Evolutionary conservation across 1,140 invertebrate species (phyloP), one percentile per base, ranked within the genome.

Genomic region (Pseudomyrmex dendroicus): DNA sequence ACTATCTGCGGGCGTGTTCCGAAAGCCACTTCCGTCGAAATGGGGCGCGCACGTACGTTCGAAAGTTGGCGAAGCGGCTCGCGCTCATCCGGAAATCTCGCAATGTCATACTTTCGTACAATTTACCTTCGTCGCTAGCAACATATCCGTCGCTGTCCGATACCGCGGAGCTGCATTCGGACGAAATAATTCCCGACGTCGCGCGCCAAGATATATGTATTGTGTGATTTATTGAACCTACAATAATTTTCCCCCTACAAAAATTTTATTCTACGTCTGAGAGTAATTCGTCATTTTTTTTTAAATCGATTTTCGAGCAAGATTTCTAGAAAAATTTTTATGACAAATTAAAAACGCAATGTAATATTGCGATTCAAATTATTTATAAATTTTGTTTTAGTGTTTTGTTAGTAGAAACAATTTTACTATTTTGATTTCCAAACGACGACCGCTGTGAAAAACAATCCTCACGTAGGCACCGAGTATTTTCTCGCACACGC

Each of bases 51-150:
- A 35, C 35, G 35, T 35, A 17, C 76, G 22, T 80, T 72, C 76
- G 46, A 70, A 72, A 80, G 66, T 72, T 80, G 66, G 66, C 76
- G 44, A 57, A 35, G 66, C 12, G 52, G 20, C 64, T 25, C 76
- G 76, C 54, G 54, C 64, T 59, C 76, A 17, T 70, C 66, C 76
- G 76, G 76, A 80, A 80, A 70, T 80, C 54, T 59, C 76, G 64
- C 54, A 48, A 13, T 25, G 66, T 80, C 76, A 72, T 80, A 80
- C n/a, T 48, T 48, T 57, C 15, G 20, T 35, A 20, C 20, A 80
- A 80, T 70, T 35, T 72, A 50, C 66, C 35, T 57, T 59, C 9
- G 61, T 13, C 57, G 46, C 44, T 64, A 3, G 22, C 46, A 48
- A n/a, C 35, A 35, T n/a, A 15, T 52, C 17, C 48, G 48, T 7